Conservation (phyloP, 2,888 invertebrate species). For the Sepiola atlantica region DNA sequence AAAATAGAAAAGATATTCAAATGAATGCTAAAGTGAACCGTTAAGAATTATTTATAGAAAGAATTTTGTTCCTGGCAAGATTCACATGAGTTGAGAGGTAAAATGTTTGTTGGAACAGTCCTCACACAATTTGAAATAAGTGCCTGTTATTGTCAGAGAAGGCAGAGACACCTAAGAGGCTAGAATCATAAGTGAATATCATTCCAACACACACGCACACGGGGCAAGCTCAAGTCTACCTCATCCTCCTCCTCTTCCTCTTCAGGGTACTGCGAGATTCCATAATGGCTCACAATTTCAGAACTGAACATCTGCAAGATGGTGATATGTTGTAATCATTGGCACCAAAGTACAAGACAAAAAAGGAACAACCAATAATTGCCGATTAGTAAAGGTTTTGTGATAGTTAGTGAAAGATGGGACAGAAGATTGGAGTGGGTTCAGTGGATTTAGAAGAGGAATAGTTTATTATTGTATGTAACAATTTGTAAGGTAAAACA, state of each 20-base stretch:
- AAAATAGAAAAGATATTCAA: neutral
- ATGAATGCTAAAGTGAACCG: neutral
- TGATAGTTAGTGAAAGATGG: neutral
- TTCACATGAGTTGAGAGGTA: neutral
- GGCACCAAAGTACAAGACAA: conserved; percentile 37
- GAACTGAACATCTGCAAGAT: conserved; percentile 71
- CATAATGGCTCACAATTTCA: conserved; percentile 71
- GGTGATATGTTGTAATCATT: conserved; percentile 48
- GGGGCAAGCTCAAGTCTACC: conserved; percentile 49
- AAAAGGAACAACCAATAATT: conserved; percentile 33
- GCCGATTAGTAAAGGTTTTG: neutral
- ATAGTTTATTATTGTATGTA: neutral
- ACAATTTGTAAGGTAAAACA: neutral
- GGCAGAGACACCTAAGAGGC: conserved; percentile 32
- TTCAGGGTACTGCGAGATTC: conserved; percentile 66
- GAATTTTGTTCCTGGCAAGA: neutral
- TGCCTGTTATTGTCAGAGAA: conserved; percentile 35
- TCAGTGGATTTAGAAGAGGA: neutral
- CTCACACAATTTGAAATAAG: neutral
- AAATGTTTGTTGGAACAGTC: conserved; percentile 35
- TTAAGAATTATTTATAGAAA: neutral
- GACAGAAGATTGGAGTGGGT: neutral
- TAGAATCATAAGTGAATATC: conserved; percentile 32
- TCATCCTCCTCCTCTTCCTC: conserved; percentile 65
- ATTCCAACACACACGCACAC: conserved; percentile 45